Base-by-base conservation (phyloP, 2,888 invertebrate genomes). In the Gastracanthus pulcherrimus region DNA sequence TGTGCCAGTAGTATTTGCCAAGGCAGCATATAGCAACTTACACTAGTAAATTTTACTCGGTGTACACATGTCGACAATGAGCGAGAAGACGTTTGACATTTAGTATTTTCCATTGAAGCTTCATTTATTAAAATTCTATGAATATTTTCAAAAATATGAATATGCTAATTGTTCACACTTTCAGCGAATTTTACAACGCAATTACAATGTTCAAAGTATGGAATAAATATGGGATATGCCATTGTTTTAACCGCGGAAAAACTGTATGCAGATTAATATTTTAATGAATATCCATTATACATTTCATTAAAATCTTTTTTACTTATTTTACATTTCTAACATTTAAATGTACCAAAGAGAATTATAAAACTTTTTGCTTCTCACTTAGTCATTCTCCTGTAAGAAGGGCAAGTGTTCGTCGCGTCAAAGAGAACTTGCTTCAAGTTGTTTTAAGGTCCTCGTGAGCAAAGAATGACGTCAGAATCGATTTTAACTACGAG, bases 1-100 rank as follows among this genome's bases (percentile, higher is more conserved):
- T 38, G 72, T 64, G 74, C 74, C 74, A 74, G 45, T 64, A 45
- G 45, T 34, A 48, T 38, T 34, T 64, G 74, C 64, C 64, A 64
- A 74, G 64, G 34, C 13, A n/a, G 4, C 55, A 55, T 71, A 34
- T 11, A 41, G 19, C 45, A 29, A 26, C 11, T n/a, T 26, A 36
- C 0, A 13, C 38, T 64, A 64, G 48, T 64, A 64, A 74, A 74
- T 48, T 4, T 38, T 16, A 6, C 7, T 41, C 16, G 9, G 41
- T 11, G 11, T 41, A n/a, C 9, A 45, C 11, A 11, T 19, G 31
- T n/a, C n/a, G n/a, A n/a, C n/a, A n/a, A 72, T 45, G n/a, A 72
- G 41, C 7, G 7, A 29, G 29, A 55, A n/a, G 9, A 23, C 6
- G 36, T 36, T 13, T 26, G 9, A 51, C 45, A 45, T 13, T 45